Evolutionary conservation across 2,113 vertebrate genomes (phyloP).

Genomic region (Perca schrenkii): DNA sequence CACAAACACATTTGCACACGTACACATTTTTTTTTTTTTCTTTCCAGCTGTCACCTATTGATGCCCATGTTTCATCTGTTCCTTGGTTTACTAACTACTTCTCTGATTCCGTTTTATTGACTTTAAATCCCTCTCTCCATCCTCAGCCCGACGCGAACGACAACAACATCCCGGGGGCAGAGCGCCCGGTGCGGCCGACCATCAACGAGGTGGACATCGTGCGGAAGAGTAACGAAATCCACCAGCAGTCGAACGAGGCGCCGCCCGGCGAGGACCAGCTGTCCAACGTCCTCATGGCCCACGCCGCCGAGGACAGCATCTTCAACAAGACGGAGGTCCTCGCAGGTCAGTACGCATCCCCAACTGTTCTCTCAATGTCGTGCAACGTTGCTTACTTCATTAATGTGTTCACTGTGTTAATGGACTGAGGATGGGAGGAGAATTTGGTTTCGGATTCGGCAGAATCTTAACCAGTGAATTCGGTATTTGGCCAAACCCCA

Average conservation of each 20-base stretch:
- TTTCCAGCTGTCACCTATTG: too few relatives aligned
- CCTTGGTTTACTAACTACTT: too few relatives aligned
- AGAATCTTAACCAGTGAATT: too few relatives aligned
- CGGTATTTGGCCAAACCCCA: too few relatives aligned
- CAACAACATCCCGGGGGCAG: slow-evolving; percentile 86
- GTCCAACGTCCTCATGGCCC: slow-evolving; percentile 91
- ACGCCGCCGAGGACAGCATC: slow-evolving; percentile 87
- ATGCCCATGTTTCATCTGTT: too few relatives aligned
- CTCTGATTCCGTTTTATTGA: not conserved
- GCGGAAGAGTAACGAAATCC: slow-evolving; percentile 87
- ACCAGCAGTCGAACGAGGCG: slow-evolving; percentile 32
- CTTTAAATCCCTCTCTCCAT: not conserved
- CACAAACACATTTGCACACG: too few relatives aligned
- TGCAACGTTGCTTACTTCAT: too few relatives aligned
- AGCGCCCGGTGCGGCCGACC: slow-evolving; percentile 49
- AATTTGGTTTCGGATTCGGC: too few relatives aligned
- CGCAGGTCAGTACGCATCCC: slow-evolving; percentile 85
- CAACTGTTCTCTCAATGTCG: too few relatives aligned
- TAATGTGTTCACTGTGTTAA: too few relatives aligned
- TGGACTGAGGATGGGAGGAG: too few relatives aligned
- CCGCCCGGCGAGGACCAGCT: slow-evolving; percentile 34
- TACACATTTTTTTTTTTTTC: too few relatives aligned
- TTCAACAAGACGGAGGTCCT: slow-evolving; percentile 93
- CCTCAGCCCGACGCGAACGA: slow-evolving; percentile 60
- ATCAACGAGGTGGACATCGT: slow-evolving; percentile 67